Evolutionary conservation across 2,888 invertebrate genomes (phyloP).

Genomic region (Harpalus rubripes): DNA sequence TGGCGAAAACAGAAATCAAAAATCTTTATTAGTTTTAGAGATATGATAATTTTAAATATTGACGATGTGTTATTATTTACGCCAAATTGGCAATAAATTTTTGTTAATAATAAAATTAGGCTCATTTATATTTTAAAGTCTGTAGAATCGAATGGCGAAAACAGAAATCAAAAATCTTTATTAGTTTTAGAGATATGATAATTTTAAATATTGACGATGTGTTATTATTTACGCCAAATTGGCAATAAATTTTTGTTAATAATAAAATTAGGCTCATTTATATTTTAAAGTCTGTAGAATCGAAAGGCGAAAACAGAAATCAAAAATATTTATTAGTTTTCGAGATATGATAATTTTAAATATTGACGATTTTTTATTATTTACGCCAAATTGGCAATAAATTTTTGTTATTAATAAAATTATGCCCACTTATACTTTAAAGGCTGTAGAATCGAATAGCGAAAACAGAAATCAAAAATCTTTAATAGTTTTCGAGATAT

Average conservation of each 20-base stretch:
- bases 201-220: background rate
- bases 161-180: background rate
- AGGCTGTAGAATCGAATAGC: constrained; percentile 8
- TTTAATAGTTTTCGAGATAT: background rate
- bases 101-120: background rate
- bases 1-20: background rate
- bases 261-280: background rate
- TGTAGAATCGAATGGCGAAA: background rate
- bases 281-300: background rate
- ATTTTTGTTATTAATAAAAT: background rate
- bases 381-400: background rate
- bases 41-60: background rate
- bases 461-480: background rate
- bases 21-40: background rate
- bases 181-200: background rate
- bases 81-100: background rate
- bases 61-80: background rate
- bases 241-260: no score
- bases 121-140: constrained; percentile 74
- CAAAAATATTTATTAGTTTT: background rate
- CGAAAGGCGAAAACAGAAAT: background rate
- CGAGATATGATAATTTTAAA: background rate
- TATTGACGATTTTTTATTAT: no score
- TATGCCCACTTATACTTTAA: constrained; percentile 74
- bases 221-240: background rate